Evolutionary conservation across 2,888 invertebrate species (phyloP).

Genomic region (Anorthoa munda): DNA sequence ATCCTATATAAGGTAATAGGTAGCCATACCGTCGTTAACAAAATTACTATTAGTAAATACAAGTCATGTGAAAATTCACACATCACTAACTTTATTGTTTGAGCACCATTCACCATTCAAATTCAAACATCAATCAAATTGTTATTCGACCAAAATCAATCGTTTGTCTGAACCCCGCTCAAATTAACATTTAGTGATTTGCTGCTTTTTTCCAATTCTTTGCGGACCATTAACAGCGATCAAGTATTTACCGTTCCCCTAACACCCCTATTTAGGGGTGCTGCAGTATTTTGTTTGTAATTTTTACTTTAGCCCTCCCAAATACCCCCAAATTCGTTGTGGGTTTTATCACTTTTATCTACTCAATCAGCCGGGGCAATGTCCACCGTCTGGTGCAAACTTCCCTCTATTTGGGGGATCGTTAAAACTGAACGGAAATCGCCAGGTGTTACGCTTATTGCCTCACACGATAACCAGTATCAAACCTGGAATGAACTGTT

Average conservation of each 20-base stretch:
- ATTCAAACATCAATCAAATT: slow-evolving; percentile 48
- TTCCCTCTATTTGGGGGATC: slow-evolving; percentile 46
- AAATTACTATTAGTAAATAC: background rate
- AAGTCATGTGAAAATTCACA: background rate
- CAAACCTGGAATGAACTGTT: slow-evolving; percentile 26
- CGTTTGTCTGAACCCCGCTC: slow-evolving; percentile 19
- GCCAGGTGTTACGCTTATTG: slow-evolving; percentile 59
- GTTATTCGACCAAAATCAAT: slow-evolving; percentile 53
- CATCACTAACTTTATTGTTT: slow-evolving; percentile 25
- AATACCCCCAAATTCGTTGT: slow-evolving; percentile 48
- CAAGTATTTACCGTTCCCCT: slow-evolving; percentile 47
- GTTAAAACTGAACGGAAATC: slow-evolving; percentile 48
- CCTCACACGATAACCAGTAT: slow-evolving; percentile 39
- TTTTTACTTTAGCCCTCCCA: slow-evolving; percentile 31
- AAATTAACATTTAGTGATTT: slow-evolving; percentile 57
- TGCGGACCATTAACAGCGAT: slow-evolving; percentile 52
- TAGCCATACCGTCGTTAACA: background rate
- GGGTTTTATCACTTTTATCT: slow-evolving; percentile 59
- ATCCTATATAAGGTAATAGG: background rate
- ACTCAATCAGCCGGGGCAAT: slow-evolving; percentile 51
- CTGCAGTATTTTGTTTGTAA: slow-evolving; percentile 50
- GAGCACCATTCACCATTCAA: slow-evolving; percentile 17
- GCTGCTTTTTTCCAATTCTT: slow-evolving; percentile 59
- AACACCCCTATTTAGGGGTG: slow-evolving; percentile 49
- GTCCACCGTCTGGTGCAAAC: slow-evolving; percentile 49